phyloP scores from a whole-genome alignment of 2,113 vertebrate genomes.

The Ranitomeya variabilis region DNA sequence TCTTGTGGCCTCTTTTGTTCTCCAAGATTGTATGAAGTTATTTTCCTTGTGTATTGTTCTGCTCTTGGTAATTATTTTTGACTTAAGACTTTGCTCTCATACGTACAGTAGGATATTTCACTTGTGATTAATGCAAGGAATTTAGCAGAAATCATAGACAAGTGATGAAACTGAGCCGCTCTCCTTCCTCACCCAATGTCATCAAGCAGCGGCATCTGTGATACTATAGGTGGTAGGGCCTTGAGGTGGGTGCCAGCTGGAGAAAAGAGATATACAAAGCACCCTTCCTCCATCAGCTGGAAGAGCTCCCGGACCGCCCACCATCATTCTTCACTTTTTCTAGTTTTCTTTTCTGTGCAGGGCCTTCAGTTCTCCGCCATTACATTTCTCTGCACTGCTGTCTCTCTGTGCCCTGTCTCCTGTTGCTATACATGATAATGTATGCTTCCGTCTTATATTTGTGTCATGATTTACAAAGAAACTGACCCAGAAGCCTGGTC shows the following conservation, averaged over 20 bases:
- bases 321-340: background rate
- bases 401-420: too few species aligned
- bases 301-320: background rate
- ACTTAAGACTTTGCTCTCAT: background rate
- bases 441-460: too few species aligned
- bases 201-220: background rate
- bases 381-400: too few species aligned
- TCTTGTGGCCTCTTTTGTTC: background rate
- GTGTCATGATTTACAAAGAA: too few species aligned
- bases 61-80: background rate
- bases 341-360: background rate
- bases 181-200: background rate
- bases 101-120: background rate
- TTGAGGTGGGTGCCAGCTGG: background rate
- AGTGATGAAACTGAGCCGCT: background rate
- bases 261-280: background rate
- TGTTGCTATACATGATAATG: too few species aligned
- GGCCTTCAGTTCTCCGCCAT: too few species aligned
- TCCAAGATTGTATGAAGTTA: background rate
- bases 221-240: background rate
- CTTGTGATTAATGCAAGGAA: background rate
- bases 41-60: background rate
- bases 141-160: background rate
- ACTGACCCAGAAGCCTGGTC: too few species aligned
- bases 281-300: background rate